Evolutionary conservation across 2,113 vertebrate species (phyloP), one percentile per base, ranked within the genome.

Genomic region (Bucco capensis): DNA sequence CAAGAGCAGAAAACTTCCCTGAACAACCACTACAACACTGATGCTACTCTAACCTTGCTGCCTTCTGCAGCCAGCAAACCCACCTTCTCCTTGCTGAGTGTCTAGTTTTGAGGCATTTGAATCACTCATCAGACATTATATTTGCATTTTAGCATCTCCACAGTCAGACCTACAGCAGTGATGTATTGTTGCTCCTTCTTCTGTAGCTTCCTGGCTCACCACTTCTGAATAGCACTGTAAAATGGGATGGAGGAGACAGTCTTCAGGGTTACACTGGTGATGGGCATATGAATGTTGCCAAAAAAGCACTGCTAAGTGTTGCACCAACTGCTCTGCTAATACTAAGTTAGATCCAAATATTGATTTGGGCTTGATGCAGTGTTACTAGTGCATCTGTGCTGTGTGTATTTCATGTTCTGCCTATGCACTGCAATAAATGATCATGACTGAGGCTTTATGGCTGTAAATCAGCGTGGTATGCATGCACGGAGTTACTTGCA

Each of bases 1-100:
- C 42, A 93, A 91, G 77, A 96, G 64, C 69, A 92, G 93, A 94
- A 96, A 60, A 8, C 31, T 92, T 61, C 53, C 77, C 16, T 96
- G 83, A 97, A 31, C 1, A 10, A 71, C 40, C 2, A 0, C 65
- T 73, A n/a, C 62, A 58, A 33, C n/a, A 33, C 49, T 0, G 0
- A 7, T 31, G 13, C 37, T 56, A 0, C 0, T 58, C 56, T 44
- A 75, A 1, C 22, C 4, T 51, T 74, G 44, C 28, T 12, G 1
- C 3, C 46, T 76, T 64, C 60, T 54, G 22, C n/a, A n/a, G 19
- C 54, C 35, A 23, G 66, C 17, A n/a, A 2, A 8, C 11, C 24
- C 0, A 7, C 22, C 73, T 74, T 46, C 49, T 58, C 35, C 54
- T 60, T 62, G 17, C 46, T 3, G 4, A 62, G 19, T 35, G 21